Evolutionary conservation across 2,113 vertebrate genomes (phyloP), one percentile per base, ranked within the genome.

Genomic region (Plectropomus leopardus): DNA sequence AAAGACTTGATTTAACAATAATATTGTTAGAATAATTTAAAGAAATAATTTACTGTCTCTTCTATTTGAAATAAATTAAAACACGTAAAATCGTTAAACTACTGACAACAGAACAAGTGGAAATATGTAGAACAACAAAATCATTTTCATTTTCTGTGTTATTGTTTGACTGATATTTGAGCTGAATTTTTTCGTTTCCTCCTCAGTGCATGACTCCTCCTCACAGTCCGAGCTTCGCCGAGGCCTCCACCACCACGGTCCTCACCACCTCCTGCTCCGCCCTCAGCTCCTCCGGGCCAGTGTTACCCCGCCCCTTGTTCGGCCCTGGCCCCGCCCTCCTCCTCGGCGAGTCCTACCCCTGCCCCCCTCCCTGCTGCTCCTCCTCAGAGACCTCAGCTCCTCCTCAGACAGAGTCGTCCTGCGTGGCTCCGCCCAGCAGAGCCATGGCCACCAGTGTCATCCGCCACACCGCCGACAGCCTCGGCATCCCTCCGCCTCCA

Each of bases 201-300:
- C 10, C 84, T 8, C 88, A 99, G 98, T 99, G 98, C 76, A 99
- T 99, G 96, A 99, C 98, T 64, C 98, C 98, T 23, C 98, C 98
- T 24, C 98, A 98, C 89, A 99, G 98, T 90, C 98, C 98, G 1
- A 97, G 96, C 85, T 96, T 97, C 1, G 50, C 89, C 0, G 98
- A 99, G 85, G 90, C 95, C 1, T 90, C 94, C 0, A 83, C 94
- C 0, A 86, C 93, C 3, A 76, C 95, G 2, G 71, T 87, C 11
- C 86, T 91, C 3, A 86, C 36, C 36, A 40, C 36, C 36, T 10
- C 36, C 91, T 51, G 85, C 80, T 76, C 78, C 14, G 7, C 69
- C 24, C 55, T 89, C 24, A 93, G 91, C n/a, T 93, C 93, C 82
- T 93, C 93, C 14, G 85, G 80, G 64, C 68, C 78, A 3, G 88